Percentiles rank a stretch among this genome's conserved stretches.
phyloP scores from a whole-genome alignment of 2,797 vertebrate species.

The Chloroceryle inda region DNA sequence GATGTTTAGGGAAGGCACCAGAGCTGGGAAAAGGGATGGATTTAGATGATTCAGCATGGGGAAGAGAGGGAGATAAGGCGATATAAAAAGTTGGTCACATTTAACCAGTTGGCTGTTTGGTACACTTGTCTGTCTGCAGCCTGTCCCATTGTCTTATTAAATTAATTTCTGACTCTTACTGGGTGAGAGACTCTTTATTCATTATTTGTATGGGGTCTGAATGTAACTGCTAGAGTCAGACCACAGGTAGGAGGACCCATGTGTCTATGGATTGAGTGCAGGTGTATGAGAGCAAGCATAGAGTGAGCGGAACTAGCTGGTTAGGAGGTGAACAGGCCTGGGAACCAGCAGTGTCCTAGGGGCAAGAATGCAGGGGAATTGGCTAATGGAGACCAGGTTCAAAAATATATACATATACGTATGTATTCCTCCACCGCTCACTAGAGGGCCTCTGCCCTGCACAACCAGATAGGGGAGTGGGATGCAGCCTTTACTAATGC shows the following conservation, averaged over 20 bases:
- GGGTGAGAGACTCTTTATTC: not conserved
- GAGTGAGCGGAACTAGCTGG: not conserved
- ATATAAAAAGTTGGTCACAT: not conserved
- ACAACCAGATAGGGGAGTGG: not conserved
- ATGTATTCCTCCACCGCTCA: accelerated
- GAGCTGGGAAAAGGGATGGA: not conserved
- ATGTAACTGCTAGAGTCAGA: not conserved
- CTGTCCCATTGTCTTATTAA: not conserved
- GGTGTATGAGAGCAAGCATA: accelerated
- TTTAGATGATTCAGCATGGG: not conserved
- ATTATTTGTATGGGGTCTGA: not conserved
- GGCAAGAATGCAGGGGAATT: not conserved
- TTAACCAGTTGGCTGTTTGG: not conserved
- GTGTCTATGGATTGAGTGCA: accelerated
- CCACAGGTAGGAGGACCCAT: accelerated
- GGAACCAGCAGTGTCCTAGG: not conserved
- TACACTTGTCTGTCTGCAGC: not conserved
- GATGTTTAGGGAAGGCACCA: not conserved
- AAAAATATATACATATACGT: not conserved
- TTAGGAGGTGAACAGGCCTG: not conserved
- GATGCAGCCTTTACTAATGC: not conserved
- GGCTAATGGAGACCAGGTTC: not conserved
- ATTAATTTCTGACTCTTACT: not conserved
- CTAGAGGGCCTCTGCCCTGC: not conserved
- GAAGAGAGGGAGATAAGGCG: not conserved